phyloP scores from a whole-genome alignment of 2,113 vertebrate genomes.

The Pyxicephalus adspersus region DNA sequence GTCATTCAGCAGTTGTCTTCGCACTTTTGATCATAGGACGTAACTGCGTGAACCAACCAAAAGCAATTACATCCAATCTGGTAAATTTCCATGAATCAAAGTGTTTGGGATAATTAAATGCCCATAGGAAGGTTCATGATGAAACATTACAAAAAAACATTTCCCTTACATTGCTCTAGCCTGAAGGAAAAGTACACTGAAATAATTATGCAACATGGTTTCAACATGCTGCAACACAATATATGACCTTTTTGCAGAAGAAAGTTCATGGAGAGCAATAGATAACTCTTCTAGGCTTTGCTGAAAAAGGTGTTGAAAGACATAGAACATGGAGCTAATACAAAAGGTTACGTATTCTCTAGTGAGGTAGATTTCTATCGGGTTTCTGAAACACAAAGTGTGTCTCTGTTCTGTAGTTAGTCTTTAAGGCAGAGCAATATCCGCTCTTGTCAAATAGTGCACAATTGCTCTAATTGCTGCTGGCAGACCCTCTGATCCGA shows the following conservation, averaged over 20 bases:
- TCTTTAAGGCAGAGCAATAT: slow-evolving; percentile 59
- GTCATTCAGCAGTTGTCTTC: too few relatives aligned
- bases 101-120: neutral
- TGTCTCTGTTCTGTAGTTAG: slow-evolving; percentile 56
- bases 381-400: slow-evolving; percentile 70
- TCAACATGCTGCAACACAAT: slow-evolving; percentile 4
- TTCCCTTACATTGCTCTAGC: neutral
- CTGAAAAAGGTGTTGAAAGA: neutral
- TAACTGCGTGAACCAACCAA: too few relatives aligned
- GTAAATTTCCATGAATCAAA: slow-evolving; percentile 8
- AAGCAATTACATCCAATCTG: neutral
- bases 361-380: slow-evolving; percentile 90
- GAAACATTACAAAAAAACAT: slow-evolving; percentile 26
- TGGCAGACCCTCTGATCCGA: neutral
- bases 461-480: slow-evolving; percentile 55
- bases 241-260: neutral
- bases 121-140: slow-evolving; percentile 11
- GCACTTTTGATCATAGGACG: too few relatives aligned
- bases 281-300: neutral
- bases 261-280: neutral
- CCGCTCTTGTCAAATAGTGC: slow-evolving; percentile 63
- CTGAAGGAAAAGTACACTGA: neutral
- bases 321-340: neutral
- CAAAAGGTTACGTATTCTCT: neutral
- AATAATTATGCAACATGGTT: slow-evolving; percentile 10